Evolutionary conservation across 2,888 invertebrate species (phyloP).

Genomic region (Diogma glabrata): DNA sequence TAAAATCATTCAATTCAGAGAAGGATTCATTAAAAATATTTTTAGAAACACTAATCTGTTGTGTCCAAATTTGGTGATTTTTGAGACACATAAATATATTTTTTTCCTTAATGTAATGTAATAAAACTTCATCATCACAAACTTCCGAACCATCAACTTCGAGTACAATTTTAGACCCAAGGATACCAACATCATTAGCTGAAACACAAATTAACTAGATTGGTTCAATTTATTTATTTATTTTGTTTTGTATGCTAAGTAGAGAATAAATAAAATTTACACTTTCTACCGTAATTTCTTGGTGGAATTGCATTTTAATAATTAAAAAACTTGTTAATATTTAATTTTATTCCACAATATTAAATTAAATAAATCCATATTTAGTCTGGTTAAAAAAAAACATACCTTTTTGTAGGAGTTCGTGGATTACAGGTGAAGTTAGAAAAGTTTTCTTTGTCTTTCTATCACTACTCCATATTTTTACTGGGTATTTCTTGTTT

Average conservation of each 20-base stretch:
- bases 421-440: neutral
- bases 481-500: neutral
- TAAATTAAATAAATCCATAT: too few species aligned
- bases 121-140: neutral
- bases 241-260: neutral
- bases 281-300: too few species aligned
- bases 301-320: too few species aligned
- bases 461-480: neutral
- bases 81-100: neutral
- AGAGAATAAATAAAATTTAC: neutral
- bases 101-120: neutral
- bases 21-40: neutral
- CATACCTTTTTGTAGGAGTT: neutral
- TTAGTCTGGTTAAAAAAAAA: neutral
- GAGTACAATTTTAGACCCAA: neutral
- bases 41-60: neutral
- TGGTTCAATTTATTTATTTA: neutral
- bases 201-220: neutral
- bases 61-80: neutral
- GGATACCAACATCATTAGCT: neutral
- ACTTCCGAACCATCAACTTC: neutral
- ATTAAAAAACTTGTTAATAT: too few species aligned
- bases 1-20: neutral
- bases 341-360: too few species aligned
- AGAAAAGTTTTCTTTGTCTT: constrained; percentile 3